Base-by-base conservation (phyloP, 1,140 invertebrate genomes). In the Chironomus striatipennis region DNA sequence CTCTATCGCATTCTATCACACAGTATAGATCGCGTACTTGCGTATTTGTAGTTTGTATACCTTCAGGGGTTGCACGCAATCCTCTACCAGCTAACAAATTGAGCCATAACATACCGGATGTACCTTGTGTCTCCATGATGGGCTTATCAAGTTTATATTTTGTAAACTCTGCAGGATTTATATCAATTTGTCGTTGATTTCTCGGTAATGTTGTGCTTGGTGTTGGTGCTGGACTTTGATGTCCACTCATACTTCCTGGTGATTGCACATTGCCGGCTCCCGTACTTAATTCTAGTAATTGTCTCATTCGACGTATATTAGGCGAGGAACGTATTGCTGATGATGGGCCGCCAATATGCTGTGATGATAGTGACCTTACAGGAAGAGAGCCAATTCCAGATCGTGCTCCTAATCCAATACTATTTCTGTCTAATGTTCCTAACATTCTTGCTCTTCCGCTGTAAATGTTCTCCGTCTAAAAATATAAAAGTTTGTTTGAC, bases 1-100 rank as follows among this genome's bases (percentile, higher is more conserved):
- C 91, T 76, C 96, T 89, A 83, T 99, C 97, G 79, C 96, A 95
- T 82, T 98, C 96, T 43, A 99, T 86, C 1, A 99, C 97, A 81
- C 96, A 98, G 80, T 99, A 99, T 21, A 99, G 85, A 84, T 98
- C 96, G 20, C 81, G 75, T 18, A 78, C 79, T 73, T 77, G 79
- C 7, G 75, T 76, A 0, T 75, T 73, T n/a, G 86, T 86, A 73
- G 86, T 87, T 65, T 43, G 24, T 8, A 65, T 74, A 17, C 86
- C 88, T 64, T 90, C 87, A 3, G 89, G 88, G 0, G 92, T 89
- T 12, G 93, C 90, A 77, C 94, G 88, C 20, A 97, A 85, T 18
- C 94, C 94, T 75, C 95, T 88, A 3, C 95, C 95, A 4, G 94
- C 94, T 24, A 97, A 84, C 47, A 98, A 84, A 81, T 97, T 94